Evolutionary conservation across 2,797 vertebrate species (phyloP).

Genomic region (Columba guinea): DNA sequence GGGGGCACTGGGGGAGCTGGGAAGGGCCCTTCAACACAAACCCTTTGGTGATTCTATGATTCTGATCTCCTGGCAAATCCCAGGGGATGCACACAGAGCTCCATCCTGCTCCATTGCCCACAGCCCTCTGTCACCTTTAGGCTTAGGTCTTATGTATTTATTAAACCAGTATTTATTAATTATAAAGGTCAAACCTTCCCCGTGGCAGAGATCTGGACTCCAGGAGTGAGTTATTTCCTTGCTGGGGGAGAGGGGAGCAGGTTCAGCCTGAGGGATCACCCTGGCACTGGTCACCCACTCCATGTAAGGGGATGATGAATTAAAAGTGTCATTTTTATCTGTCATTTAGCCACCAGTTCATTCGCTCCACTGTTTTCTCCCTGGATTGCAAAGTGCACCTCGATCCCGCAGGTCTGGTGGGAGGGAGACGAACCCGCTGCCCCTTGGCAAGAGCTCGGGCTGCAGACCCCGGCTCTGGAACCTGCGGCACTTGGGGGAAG

Average conservation of each 20-base stretch:
- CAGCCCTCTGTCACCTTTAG: neutral
- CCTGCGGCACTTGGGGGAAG: neutral
- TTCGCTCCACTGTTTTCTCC: neutral
- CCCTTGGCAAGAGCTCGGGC: neutral
- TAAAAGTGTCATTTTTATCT: neutral
- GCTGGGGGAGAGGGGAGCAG: neutral
- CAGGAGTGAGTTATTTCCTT: neutral
- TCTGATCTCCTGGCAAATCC: no score
- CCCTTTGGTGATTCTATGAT: no score
- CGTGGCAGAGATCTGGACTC: neutral
- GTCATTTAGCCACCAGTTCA: neutral
- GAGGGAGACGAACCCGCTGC: neutral
- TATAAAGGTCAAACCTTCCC: neutral
- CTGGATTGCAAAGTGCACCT: neutral
- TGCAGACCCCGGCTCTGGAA: neutral
- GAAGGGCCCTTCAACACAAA: no score
- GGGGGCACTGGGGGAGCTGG: no score
- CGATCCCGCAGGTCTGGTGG: accelerated
- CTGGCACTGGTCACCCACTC: neutral
- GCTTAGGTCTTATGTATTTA: neutral
- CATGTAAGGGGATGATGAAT: neutral
- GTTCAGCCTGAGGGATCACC: neutral
- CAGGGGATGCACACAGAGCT: neutral
- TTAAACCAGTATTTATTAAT: neutral
- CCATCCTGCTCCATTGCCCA: neutral